phyloP scores from a whole-genome alignment of 2,888 invertebrate species.

The Listrodromus nycthemerus region DNA sequence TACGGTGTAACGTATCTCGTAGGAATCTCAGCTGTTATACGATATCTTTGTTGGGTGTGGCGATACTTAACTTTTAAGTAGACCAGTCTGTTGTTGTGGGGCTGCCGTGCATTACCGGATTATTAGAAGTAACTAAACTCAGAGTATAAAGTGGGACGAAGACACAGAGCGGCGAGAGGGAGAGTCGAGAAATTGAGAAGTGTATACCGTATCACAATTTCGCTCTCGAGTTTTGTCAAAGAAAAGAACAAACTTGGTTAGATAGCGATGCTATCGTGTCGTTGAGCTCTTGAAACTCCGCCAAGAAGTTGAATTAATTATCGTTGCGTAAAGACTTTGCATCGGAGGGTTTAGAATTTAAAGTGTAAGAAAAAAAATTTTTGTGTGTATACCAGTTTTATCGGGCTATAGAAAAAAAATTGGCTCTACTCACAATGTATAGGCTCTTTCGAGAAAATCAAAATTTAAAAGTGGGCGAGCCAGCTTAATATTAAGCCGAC shows the following conservation, averaged over 20 bases:
- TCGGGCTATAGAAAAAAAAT: too few species aligned
- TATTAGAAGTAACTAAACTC: slow-evolving; percentile 12
- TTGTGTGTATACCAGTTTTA: too few species aligned
- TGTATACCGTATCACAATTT: background rate
- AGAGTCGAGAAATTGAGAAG: background rate
- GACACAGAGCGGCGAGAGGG: slow-evolving; percentile 6
- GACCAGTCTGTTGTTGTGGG: background rate
- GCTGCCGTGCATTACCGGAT: slow-evolving; percentile 19
- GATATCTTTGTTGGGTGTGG: slow-evolving; percentile 14
- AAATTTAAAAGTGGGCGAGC: too few species aligned
- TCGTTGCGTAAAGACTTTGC: background rate
- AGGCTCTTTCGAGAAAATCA: too few species aligned
- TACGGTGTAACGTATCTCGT: slow-evolving; percentile 30
- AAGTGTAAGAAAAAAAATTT: too few species aligned
- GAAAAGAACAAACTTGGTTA: slow-evolving; percentile 26
- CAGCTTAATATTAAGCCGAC: too few species aligned
- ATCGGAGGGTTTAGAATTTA: too few species aligned
- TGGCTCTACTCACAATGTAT: too few species aligned
- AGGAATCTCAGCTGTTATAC: slow-evolving; percentile 16
- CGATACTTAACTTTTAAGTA: slow-evolving; percentile 27
- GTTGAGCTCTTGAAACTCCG: slow-evolving; percentile 10
- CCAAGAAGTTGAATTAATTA: slow-evolving; percentile 27
- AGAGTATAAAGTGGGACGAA: slow-evolving; percentile 23
- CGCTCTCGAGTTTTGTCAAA: slow-evolving; percentile 1
- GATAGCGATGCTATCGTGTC: background rate